These are phyloP conservation scores for Microplitis mediator DNA, from an alignment of 1,140 invertebrate genomes.

Conservation along the genomic window DNA sequence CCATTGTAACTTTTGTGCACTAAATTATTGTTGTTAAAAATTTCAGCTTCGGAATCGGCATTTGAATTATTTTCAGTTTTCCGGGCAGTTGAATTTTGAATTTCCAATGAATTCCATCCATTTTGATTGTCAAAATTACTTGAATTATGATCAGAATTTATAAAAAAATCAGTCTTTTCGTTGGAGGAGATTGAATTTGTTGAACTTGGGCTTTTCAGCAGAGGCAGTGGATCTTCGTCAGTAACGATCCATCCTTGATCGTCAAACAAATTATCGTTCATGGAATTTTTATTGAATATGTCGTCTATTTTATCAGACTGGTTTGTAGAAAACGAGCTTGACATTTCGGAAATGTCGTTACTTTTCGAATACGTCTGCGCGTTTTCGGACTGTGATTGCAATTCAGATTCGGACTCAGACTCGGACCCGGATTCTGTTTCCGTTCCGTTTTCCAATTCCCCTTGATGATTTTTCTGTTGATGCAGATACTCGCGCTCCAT, in stretches of 20 bases:
- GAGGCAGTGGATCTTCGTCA: conserved; percentile 37
- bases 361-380: too few relatives aligned
- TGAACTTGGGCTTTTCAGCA: neutral
- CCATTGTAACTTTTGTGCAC: conserved; percentile 41
- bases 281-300: conserved; percentile 27
- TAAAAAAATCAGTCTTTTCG: conserved; percentile 31
- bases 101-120: too few relatives aligned
- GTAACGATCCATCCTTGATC: conserved; percentile 57
- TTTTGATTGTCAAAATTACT: too few relatives aligned
- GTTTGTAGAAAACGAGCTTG: too few relatives aligned
- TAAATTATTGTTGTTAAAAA: too few relatives aligned
- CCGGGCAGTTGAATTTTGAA: too few relatives aligned
- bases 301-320: neutral
- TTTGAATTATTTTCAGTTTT: too few relatives aligned
- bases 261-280: conserved; percentile 51
- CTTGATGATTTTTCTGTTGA: neutral
- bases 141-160: conserved; percentile 22
- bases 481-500: conserved; percentile 9
- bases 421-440: neutral
- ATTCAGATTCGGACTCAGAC: too few relatives aligned
- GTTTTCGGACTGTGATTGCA: neutral
- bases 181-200: neutral
- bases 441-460: neutral
- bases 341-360: too few relatives aligned
- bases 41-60: too few relatives aligned